phyloP scores from a whole-genome alignment of 1,140 invertebrate genomes.

The Aphelenchoides avenae region DNA sequence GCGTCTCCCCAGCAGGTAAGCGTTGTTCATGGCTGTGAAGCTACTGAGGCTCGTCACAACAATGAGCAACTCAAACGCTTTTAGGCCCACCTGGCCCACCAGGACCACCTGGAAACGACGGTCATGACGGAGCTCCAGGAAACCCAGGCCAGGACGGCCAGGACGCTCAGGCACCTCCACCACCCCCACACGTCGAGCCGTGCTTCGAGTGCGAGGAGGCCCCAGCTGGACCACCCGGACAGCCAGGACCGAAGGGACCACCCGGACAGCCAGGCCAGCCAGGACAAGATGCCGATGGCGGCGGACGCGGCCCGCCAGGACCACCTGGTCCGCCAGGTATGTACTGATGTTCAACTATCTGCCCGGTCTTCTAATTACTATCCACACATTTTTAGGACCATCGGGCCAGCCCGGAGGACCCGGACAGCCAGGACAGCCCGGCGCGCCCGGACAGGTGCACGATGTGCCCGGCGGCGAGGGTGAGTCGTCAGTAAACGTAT shows the following conservation, averaged over 20 bases:
- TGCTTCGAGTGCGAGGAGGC: slow-evolving; percentile 16
- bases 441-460: slow-evolving; percentile 6
- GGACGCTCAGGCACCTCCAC: neutral
- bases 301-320: slow-evolving; percentile 8
- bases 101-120: slow-evolving; percentile 12
- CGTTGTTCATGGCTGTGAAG: neutral
- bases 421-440: slow-evolving; percentile 29
- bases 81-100: slow-evolving; percentile 17
- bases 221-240: slow-evolving; percentile 14
- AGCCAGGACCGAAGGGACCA: slow-evolving; percentile 16
- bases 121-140: slow-evolving; percentile 18
- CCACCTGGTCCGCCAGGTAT: slow-evolving; percentile 24
- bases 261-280: slow-evolving; percentile 12
- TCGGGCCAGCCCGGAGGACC: slow-evolving; percentile 14
- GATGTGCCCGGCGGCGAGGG: neutral
- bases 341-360: too few species aligned
- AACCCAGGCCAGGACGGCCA: neutral
- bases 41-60: slow-evolving; percentile 7
- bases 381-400: slow-evolving; percentile 2
- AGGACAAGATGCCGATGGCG: slow-evolving; percentile 13
- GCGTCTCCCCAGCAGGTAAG: neutral
- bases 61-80: slow-evolving; percentile 3
- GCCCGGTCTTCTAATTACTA: slow-evolving; percentile 2
- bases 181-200: neutral
- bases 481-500: neutral